Base-by-base conservation (phyloP, 1,140 invertebrate species). In the Teleogryllus occipitalis region DNA sequence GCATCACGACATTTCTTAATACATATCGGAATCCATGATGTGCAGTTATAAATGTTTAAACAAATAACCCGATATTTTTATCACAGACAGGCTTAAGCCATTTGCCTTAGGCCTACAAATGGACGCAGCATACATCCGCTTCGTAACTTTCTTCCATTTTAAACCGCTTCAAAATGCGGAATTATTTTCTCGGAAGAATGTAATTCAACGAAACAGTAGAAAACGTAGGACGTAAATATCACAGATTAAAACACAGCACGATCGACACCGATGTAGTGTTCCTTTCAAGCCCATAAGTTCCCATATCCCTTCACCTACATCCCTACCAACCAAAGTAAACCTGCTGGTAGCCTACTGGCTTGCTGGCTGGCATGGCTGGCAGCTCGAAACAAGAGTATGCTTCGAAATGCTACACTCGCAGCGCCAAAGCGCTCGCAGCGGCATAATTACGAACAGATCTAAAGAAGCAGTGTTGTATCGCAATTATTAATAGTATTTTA, bases 11-110 rank as follows among this genome's bases (percentile, higher is more conserved):
- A 18, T 76, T 15, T 47, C 46, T n/a, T 7, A 39, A 72, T 15
- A 72, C n/a, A 75, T n/a, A 39, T 75, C 10, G 74, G 10, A 75
- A 15, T 75, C 12, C 27, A 18, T n/a, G 7, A 75, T 22, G 74
- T 46, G 18, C 27, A 75, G 7, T 39, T 14, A 46, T 4, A 22
- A 75, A 75, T 12, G 47, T 75, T 75, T n/a, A 8, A 47, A 8
- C 18, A 18, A 27, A 48, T 47, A 76, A 48, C 18, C 18, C 39
- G 15, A 47, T 47, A 47, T 27, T 76, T 12, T n/a, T 47, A 76
- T 76, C 76, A 76, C 76, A 76, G 76, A 76, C 8, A 47, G 39
- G 46, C 47, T 18, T 47, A 8, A 76, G 76, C 76, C 76, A 76
- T 76, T 76, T 76, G 76, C 76, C 18, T 76, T 47, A 76, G 15